These are phyloP conservation scores for Nylanderia fulva DNA, from an alignment of 1,140 invertebrate species.

Conservation along the genomic window DNA sequence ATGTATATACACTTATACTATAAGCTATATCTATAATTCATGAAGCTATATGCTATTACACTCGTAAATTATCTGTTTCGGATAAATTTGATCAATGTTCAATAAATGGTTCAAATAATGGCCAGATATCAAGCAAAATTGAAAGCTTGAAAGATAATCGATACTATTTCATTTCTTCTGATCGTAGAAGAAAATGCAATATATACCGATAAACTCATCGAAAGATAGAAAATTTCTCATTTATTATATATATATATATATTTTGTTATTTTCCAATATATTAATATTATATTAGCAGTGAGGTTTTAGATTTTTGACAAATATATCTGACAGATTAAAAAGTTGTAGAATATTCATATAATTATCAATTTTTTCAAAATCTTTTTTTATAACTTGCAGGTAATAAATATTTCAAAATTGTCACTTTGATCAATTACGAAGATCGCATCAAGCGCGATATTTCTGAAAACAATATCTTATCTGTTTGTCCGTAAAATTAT, in stretches of 20 bases:
- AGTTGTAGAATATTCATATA: background rate
- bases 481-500: background rate
- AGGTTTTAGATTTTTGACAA: background rate
- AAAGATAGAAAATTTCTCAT: background rate
- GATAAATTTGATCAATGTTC: background rate
- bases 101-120: background rate
- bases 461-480: background rate
- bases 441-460: background rate
- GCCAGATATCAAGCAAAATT: background rate
- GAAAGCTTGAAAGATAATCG: background rate
- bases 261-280: no score
- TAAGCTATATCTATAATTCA: background rate
- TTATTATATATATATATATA: no score
- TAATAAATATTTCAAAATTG: background rate
- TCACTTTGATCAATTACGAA: background rate
- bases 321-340: background rate
- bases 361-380: no score
- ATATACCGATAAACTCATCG: background rate
- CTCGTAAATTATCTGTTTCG: background rate
- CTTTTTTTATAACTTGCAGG: no score
- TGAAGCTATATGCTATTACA: background rate
- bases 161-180: background rate
- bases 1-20: no score
- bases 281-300: background rate
- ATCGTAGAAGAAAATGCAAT: background rate